phyloP scores from a whole-genome alignment of 2,888 invertebrate species.

The Strigamia crassipes region DNA sequence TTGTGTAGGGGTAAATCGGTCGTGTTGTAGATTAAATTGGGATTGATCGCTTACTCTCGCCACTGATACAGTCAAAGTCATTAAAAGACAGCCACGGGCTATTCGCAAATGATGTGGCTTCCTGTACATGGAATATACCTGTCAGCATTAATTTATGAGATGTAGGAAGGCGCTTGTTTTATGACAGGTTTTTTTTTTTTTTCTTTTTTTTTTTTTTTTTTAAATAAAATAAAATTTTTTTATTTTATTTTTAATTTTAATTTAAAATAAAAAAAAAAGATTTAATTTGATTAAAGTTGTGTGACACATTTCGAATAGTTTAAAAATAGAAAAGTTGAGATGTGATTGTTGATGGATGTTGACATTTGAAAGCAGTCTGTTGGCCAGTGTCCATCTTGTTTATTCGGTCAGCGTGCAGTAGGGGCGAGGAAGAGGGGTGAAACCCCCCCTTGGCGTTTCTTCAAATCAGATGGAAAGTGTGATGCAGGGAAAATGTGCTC shows the following conservation, averaged over 20 bases:
- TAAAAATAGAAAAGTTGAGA: background rate
- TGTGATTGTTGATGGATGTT: slow-evolving; percentile 6
- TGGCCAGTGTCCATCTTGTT: slow-evolving; percentile 32
- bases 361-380: background rate
- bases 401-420: background rate
- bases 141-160: slow-evolving; percentile 31
- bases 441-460: slow-evolving; percentile 18
- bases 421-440: background rate
- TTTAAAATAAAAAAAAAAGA: too few species aligned
- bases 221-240: background rate
- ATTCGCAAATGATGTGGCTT: slow-evolving; percentile 38
- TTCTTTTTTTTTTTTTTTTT: background rate
- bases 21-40: background rate
- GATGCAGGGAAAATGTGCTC: slow-evolving; percentile 22
- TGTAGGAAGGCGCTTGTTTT: slow-evolving; percentile 1
- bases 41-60: background rate
- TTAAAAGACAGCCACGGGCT: slow-evolving; percentile 38
- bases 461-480: slow-evolving; percentile 34
- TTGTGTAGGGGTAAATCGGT: background rate
- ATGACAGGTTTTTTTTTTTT: background rate
- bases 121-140: slow-evolving; percentile 37
- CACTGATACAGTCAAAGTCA: slow-evolving; percentile 23
- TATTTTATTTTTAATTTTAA: background rate
- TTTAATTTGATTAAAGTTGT: background rate
- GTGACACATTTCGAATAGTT: background rate